Conservation (phyloP, 1,140 invertebrate species). For the Yoshiicerus persimilis region DNA sequence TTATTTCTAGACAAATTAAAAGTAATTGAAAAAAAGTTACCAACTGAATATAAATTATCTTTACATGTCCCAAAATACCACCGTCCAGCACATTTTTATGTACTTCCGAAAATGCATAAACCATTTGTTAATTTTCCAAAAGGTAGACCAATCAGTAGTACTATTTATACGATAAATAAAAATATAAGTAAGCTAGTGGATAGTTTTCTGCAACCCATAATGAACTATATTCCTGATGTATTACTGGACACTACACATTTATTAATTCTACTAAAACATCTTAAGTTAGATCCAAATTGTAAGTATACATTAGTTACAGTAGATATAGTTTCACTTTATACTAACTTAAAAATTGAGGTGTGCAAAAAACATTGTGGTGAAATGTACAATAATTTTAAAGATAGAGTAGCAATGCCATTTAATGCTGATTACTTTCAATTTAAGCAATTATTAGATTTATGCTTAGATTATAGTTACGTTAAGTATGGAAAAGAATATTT, state of each 20-base stretch:
- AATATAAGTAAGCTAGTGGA: background rate
- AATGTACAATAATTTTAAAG: background rate
- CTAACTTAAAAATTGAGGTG: background rate
- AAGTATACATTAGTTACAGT: background rate
- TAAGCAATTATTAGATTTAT: background rate
- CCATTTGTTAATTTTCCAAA: background rate
- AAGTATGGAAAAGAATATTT: background rate
- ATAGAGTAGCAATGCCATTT: background rate
- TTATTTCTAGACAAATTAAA: background rate
- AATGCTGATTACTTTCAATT: background rate
- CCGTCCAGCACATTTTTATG: background rate
- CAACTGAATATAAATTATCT: background rate
- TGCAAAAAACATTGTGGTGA: background rate
- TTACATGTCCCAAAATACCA: background rate
- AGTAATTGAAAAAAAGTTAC: background rate
- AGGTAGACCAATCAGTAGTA: background rate
- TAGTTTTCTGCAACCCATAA: background rate
- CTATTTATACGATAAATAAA: background rate
- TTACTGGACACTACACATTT: background rate
- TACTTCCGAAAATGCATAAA: background rate
- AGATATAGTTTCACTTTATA: background rate
- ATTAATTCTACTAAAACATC: background rate
- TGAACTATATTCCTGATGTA: background rate
- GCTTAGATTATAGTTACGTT: background rate
- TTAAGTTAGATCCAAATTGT: background rate